Evolutionary conservation across 2,888 invertebrate species (phyloP).

Genomic region (Hemaris fuciformis): DNA sequence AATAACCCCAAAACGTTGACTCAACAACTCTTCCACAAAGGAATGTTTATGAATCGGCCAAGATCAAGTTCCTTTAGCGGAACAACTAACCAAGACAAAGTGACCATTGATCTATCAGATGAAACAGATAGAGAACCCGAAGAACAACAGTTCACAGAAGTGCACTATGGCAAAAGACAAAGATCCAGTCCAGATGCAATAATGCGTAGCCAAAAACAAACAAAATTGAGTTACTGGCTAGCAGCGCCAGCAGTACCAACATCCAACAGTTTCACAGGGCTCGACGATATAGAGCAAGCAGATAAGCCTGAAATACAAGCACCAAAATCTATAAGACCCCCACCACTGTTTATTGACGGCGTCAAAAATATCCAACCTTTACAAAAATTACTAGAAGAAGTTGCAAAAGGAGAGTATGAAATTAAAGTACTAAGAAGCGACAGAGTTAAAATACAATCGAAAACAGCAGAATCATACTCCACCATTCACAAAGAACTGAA

Average conservation of each 20-base stretch:
- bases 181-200: no score
- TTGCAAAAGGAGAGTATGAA: background rate
- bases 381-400: background rate
- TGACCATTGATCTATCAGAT: background rate
- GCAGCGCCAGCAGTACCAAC: background rate
- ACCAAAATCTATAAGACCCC: background rate
- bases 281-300: background rate
- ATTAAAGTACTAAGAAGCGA: background rate
- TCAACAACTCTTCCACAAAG: background rate
- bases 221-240: background rate
- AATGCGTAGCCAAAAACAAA: background rate
- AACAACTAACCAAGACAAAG: background rate
- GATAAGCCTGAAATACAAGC: background rate
- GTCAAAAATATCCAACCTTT: background rate
- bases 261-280: background rate
- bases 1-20: background rate
- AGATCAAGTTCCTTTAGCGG: background rate
- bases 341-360: background rate
- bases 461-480: background rate
- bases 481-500: no score
- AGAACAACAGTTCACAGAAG: background rate
- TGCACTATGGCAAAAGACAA: background rate
- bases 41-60: background rate
- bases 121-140: background rate
- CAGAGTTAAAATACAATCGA: background rate